Evolutionary conservation across 2,888 invertebrate species (phyloP), one percentile per base, ranked within the genome.

Genomic region (Agonopterix heracliana): DNA sequence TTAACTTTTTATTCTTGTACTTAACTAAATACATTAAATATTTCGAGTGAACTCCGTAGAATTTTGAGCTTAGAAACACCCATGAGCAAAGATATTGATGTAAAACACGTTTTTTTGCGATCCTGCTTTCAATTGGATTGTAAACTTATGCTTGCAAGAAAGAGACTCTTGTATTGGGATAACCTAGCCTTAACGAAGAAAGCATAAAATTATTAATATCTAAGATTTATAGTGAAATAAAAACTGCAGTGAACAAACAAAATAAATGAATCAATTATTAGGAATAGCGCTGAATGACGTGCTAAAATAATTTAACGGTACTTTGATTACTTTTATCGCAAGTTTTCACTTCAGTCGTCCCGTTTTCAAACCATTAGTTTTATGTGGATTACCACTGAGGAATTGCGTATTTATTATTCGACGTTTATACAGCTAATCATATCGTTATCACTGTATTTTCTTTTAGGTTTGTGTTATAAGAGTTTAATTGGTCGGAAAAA

Each of bases 311-410:
- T 85, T 82, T 86, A 86, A 88, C 78, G 85, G 81, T 80, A 77
- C 70, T 87, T 86, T 86, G 83, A 87, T 86, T 83, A 86, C 83
- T 86, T 86, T 87, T 88, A 88, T 88, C 87, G 78, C 76, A 71
- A 71, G 76, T 83, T 85, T 76, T 79, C 87, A 78, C 80, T 83
- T 83, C 76, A 84, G 74, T 82, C 81, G 83, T 74, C 78, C 66
- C 82, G 80, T 81, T 85, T 80, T 81, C 87, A 59, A 78, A 70
- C 84, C 87, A 87, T 88, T 88, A 84, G 84, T 86, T 88, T 86
- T 81, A 86, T 84, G 82, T 78, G 83, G 78, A 81, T 85, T 79
- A 80, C 78, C 78, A 73, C 70, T 77, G 74, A 78, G 74, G 68
- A 80, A 83, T 81, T 80, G 79, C 74, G 78, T 83, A 80, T 82